A percentile compares a stretch with the other conserved stretches of the same genome.
phyloP scores from a whole-genome alignment of 2,797 vertebrate species.

The Xenops minutus region DNA sequence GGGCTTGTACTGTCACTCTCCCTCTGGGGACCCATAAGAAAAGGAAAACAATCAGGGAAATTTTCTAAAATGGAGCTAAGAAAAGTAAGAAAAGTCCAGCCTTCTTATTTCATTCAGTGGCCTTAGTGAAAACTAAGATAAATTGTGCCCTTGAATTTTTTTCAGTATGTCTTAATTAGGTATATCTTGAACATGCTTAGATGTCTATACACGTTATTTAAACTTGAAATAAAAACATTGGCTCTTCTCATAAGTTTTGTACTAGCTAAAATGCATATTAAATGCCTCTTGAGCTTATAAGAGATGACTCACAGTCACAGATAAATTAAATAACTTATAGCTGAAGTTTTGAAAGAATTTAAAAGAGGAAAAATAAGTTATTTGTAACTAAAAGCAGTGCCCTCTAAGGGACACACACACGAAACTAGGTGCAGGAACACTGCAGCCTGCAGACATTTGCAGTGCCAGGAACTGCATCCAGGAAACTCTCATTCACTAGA shows the following conservation, averaged over 20 bases:
- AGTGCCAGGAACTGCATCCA: background rate
- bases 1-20: background rate
- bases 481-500: background rate
- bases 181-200: background rate
- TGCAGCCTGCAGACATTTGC: background rate
- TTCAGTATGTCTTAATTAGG: background rate
- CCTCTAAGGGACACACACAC: background rate
- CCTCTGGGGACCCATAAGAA: background rate
- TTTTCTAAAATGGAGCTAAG: background rate
- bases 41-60: background rate
- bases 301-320: background rate
- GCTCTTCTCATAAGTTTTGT: background rate
- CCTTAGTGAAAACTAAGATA: background rate
- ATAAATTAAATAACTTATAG: background rate
- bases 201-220: background rate
- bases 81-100: background rate
- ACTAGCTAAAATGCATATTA: background rate
- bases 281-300: background rate
- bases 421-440: background rate
- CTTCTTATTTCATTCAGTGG: background rate
- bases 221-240: background rate
- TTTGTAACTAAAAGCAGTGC: background rate
- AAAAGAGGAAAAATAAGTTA: background rate
- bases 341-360: background rate
- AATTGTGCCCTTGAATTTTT: background rate